Base-by-base conservation (phyloP, 1,140 invertebrate genomes). In the Chelonus insularis region DNA sequence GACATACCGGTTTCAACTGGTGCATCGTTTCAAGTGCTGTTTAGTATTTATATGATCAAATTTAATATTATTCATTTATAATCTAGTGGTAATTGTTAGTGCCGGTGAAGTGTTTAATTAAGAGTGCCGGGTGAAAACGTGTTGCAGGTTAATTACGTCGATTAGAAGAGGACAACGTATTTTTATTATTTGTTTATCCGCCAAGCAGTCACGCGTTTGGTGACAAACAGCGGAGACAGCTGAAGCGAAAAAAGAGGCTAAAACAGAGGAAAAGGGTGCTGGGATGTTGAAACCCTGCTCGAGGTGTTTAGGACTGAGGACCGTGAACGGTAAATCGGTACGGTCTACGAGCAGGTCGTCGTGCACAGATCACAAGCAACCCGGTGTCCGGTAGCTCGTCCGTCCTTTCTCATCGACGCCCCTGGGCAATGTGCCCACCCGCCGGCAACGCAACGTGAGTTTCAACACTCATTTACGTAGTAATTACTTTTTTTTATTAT, bases 371-470 rank as follows among this genome's bases (percentile, higher is more conserved):
- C 74, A 73, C 67, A 74, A 69, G 65, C 76, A 71, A 69, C 70
- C 76, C 68, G 75, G 78, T 65, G 69, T 75, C 70, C 76, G 80
- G 78, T 80, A 80, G 79, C 79, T 80, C 77, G 73, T 75, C 72
- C 75, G 62, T 72, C 64, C 69, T 71, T 72, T 71, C 68, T 70
- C 74, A 76, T 73, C 76, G 77, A 80, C 72, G 77, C 77, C 76
- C 78, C 74, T 78, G 78, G 80, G 77, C 79, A 78, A 81, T 81
- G 79, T 80, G 77, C 78, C 80, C 79, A 77, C 74, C 78, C 79
- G 78, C 72, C 78, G 78, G 73, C 69, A 78, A 67, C 77, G 74
- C 74, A 73, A 78, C 80, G 79, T 80, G 72, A 82, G 78, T 79
- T 21, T 20, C 21, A 9, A 59, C 25, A 43, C 54, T 51, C 12